Evolutionary conservation across 1,140 invertebrate species (phyloP).

Genomic region (Oscheius sp.): DNA sequence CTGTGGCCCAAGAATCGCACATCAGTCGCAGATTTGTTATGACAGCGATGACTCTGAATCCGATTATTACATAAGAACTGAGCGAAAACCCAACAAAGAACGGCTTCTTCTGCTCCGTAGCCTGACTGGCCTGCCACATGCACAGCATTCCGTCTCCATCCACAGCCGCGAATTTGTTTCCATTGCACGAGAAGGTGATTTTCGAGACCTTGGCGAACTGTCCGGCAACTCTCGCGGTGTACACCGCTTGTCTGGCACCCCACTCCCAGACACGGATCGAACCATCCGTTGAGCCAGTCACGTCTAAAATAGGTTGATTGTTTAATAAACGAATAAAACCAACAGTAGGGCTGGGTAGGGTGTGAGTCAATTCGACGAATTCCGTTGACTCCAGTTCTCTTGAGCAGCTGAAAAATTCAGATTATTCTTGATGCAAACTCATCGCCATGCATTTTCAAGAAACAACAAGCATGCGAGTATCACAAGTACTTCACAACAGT

Average conservation of each 20-base stretch:
- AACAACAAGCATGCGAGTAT: constrained; percentile 37
- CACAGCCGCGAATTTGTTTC: constrained; percentile 74
- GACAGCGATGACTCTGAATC: constrained; percentile 86
- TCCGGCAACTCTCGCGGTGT: constrained; percentile 81
- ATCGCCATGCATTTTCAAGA: neutral
- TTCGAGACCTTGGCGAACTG: constrained; percentile 92
- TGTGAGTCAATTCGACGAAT: constrained; percentile 91
- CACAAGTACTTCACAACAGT: constrained; percentile 31
- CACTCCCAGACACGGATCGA: constrained; percentile 97
- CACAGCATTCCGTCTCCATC: constrained; percentile 61
- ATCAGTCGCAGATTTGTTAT: constrained; percentile 93
- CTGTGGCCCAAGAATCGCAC: constrained; percentile 91
- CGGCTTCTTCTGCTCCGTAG: constrained; percentile 77
- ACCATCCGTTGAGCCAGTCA: constrained; percentile 93
- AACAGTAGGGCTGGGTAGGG: constrained; percentile 87
- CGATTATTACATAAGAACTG: neutral
- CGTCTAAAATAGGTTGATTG: constrained; percentile 67
- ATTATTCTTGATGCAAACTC: neutral
- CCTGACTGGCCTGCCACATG: constrained; percentile 76
- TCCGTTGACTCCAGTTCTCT: constrained; percentile 77
- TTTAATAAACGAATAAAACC: constrained; percentile 63
- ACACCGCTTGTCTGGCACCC: constrained; percentile 84
- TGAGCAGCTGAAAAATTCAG: constrained; percentile 64
- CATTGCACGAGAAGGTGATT: constrained; percentile 88
- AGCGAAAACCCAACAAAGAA: constrained; percentile 81